Evolutionary conservation across 2,113 vertebrate species (phyloP).

Genomic region (Chloropsis cyanopogon): DNA sequence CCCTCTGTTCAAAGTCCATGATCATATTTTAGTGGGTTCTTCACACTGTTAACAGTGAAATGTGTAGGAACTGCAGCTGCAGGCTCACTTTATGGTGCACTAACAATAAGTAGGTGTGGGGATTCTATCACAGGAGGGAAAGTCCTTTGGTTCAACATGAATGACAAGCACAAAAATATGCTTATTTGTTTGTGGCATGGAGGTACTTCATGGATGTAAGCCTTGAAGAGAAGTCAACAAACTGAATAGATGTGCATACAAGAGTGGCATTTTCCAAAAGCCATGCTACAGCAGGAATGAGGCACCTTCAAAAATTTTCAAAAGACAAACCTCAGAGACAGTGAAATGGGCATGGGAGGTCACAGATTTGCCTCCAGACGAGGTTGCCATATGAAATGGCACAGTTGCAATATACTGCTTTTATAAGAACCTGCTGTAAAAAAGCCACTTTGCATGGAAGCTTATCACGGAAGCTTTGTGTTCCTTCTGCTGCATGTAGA

Average conservation of each 20-base stretch:
- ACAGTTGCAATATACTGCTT: neutral
- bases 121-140: neutral
- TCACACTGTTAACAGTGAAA: neutral
- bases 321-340: neutral
- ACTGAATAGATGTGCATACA: neutral
- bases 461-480: neutral
- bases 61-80: neutral
- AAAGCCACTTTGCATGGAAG: neutral
- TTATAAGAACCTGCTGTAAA: neutral
- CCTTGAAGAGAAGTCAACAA: neutral
- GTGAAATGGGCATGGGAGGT: neutral
- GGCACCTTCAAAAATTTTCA: neutral
- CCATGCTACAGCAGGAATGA: neutral
- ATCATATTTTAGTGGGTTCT: neutral
- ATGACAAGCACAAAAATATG: neutral
- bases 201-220: neutral
- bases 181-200: neutral
- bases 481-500: neutral
- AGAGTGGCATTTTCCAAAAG: neutral
- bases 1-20: neutral
- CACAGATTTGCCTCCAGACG: neutral
- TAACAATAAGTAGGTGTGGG: neutral
- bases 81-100: neutral
- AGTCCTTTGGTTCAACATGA: neutral
- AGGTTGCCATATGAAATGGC: neutral